Percentiles rank a stretch among this genome's conserved stretches.
phyloP scores from a whole-genome alignment of 2,113 vertebrate species.

The Alligator mississippiensis region DNA sequence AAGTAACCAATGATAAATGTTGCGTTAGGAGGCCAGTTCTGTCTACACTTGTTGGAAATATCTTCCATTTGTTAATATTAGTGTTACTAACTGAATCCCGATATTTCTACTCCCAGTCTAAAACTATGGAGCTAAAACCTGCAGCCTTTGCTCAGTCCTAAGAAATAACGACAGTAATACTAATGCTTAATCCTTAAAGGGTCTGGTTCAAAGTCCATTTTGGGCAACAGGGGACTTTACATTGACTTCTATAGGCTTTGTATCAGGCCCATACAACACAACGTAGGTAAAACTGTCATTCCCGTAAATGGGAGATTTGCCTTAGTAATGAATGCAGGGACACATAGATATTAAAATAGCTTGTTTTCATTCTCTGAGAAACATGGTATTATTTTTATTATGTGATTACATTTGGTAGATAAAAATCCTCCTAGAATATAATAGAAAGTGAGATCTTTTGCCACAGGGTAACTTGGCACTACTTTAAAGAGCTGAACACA shows the following conservation, averaged over 20 bases:
- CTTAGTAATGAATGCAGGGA: accelerated
- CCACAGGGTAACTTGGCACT: slow-evolving; percentile 13
- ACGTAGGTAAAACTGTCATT: background rate
- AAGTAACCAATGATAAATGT: background rate
- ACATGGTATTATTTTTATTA: background rate
- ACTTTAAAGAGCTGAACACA: background rate
- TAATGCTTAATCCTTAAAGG: background rate
- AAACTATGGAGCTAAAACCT: background rate
- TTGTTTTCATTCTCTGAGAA: background rate
- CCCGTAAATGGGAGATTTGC: accelerated
- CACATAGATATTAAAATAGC: background rate
- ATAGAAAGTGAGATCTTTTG: background rate
- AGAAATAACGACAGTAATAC: background rate
- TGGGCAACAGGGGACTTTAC: background rate
- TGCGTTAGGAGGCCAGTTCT: background rate
- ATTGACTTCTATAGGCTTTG: background rate
- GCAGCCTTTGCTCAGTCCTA: background rate
- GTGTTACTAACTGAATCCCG: background rate
- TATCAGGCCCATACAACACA: background rate
- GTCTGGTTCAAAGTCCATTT: background rate
- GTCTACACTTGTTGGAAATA: background rate
- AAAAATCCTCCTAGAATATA: background rate
- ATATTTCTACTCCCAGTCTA: background rate
- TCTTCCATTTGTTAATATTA: background rate
- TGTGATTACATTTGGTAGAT: background rate